Conservation (phyloP, 2,888 invertebrate genomes). For the Noctua janthina region DNA sequence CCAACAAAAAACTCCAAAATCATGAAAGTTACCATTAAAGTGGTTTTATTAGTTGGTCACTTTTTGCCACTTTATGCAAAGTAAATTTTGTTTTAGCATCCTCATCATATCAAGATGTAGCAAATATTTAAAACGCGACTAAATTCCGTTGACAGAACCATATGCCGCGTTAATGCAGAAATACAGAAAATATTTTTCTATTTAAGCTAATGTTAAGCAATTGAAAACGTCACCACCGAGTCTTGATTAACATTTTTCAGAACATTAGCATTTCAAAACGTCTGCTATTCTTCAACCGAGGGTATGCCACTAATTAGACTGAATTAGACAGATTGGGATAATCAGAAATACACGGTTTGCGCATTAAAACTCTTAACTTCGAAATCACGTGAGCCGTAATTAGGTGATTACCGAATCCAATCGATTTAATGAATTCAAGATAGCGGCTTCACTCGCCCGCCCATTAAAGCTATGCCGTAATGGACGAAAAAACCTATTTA, state of each 20-base stretch:
- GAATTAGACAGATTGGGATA: conserved; percentile 86
- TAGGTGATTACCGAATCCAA: conserved; percentile 90
- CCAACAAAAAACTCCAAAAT: conserved; percentile 3
- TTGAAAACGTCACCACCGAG: conserved; percentile 64
- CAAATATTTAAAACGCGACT: conserved; percentile 48
- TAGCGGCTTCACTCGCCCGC: conserved; percentile 85
- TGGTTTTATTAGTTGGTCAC: conserved; percentile 6
- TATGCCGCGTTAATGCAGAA: conserved; percentile 47
- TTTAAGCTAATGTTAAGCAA: conserved; percentile 70
- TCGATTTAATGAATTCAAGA: conserved; percentile 90
- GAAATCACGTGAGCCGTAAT: conserved; percentile 87
- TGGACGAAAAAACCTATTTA: conserved; percentile 89
- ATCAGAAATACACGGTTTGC: conserved; percentile 88
- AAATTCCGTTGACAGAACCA: conserved; percentile 58
- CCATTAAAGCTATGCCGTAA: conserved; percentile 87
- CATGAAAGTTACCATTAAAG: background rate
- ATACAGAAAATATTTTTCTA: conserved; percentile 62
- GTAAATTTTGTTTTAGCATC: conserved; percentile 37
- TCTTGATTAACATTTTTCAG: conserved; percentile 70
- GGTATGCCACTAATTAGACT: conserved; percentile 81
- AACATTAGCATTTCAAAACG: conserved; percentile 71
- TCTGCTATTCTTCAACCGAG: conserved; percentile 66
- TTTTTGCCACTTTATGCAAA: conserved; percentile 60
- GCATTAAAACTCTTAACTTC: conserved; percentile 88
- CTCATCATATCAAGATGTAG: conserved; percentile 57